These are phyloP conservation scores for Edolisoma coerulescens DNA, from an alignment of 2,113 vertebrate species.

Conservation along the genomic window DNA sequence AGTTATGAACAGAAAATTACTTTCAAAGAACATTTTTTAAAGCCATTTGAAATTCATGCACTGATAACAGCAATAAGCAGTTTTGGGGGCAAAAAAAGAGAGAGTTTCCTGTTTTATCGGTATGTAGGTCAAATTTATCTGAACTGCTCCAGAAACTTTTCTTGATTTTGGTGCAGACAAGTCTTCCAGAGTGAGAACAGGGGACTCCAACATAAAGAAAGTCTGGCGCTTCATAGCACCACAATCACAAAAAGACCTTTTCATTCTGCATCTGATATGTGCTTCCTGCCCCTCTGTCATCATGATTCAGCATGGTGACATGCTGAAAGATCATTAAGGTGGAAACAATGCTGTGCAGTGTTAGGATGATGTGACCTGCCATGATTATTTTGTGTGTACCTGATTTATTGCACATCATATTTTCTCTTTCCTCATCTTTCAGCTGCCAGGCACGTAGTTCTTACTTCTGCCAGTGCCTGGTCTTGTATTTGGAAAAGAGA, in stretches of 20 bases:
- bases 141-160: neutral
- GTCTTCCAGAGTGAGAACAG: neutral
- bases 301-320: slow-evolving; percentile 50
- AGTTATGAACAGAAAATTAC: neutral
- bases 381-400: neutral
- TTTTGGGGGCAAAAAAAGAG: neutral
- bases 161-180: neutral
- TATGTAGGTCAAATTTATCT: neutral
- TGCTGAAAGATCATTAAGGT: slow-evolving; percentile 61
- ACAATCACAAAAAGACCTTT: slow-evolving; percentile 31
- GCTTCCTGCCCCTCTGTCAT: slow-evolving; percentile 53
- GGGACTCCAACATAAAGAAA: neutral
- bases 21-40: neutral
- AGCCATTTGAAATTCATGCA: neutral
- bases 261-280: slow-evolving; percentile 29
- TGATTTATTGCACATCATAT: slow-evolving; percentile 43
- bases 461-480: neutral
- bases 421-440: slow-evolving; percentile 7
- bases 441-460: slow-evolving; percentile 35
- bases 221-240: neutral
- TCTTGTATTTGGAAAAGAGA: neutral
- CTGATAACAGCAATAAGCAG: neutral
- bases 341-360: slow-evolving; percentile 52
- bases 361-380: slow-evolving; percentile 1
- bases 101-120: neutral